A percentile compares a stretch with the other conserved stretches of the same genome.
These are phyloP conservation scores for Patella depressa DNA, from an alignment of 2,888 invertebrate genomes.

Conservation along the genomic window DNA sequence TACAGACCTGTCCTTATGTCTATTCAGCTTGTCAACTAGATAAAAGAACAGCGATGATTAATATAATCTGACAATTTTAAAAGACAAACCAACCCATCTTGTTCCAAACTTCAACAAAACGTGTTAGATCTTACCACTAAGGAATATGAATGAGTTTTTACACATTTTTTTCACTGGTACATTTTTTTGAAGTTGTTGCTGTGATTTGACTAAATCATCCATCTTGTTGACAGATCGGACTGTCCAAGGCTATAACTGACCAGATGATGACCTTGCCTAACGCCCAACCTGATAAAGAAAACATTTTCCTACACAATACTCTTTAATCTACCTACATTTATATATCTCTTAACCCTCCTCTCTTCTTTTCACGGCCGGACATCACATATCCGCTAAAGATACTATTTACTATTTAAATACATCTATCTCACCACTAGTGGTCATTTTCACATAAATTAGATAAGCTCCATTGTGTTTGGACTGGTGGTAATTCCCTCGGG, in stretches of 20 bases:
- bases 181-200: background rate
- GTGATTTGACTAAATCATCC: background rate
- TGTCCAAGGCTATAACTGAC: slow-evolving; percentile 1
- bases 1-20: too few relatives aligned
- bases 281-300: background rate
- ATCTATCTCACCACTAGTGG: background rate
- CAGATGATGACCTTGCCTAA: background rate
- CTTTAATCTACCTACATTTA: slow-evolving; percentile 3
- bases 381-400: background rate
- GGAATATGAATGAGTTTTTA: background rate
- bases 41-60: too few relatives aligned
- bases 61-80: too few relatives aligned
- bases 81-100: too few relatives aligned
- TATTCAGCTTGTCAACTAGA: too few relatives aligned
- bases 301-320: background rate
- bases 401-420: slow-evolving; percentile 9
- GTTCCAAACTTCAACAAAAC: too few relatives aligned
- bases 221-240: background rate
- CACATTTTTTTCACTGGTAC: slow-evolving; percentile 3
- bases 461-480: background rate
- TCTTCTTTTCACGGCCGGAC: too few relatives aligned
- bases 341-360: slow-evolving; percentile 1
- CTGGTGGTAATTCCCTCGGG: background rate
- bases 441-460: background rate
- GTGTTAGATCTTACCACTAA: too few relatives aligned